These are phyloP conservation scores for Protosalanx chinensis DNA, from an alignment of 2,797 vertebrate genomes.

Conservation along the genomic window DNA sequence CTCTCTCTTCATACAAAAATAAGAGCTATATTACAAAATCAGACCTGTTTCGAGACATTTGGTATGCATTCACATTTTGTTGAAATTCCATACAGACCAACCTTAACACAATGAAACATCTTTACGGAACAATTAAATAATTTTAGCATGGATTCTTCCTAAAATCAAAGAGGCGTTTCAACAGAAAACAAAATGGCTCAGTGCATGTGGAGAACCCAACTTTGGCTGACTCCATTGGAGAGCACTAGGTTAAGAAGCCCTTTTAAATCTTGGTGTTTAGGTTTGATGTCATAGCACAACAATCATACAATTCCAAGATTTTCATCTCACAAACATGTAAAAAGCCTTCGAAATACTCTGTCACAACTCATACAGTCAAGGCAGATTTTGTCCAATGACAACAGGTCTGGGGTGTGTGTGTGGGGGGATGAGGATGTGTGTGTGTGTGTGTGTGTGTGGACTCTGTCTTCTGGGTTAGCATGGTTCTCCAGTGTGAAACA, in stretches of 20 bases:
- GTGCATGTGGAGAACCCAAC: constrained; percentile 54
- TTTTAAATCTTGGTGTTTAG: constrained; percentile 35
- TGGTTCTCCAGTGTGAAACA: too few relatives aligned
- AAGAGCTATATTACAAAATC: constrained; percentile 72
- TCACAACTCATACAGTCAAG: constrained; percentile 37
- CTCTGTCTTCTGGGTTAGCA: neutral
- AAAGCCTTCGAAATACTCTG: constrained; percentile 45
- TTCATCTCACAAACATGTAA: constrained; percentile 28
- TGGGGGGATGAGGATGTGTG: constrained; percentile 9
- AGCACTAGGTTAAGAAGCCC: constrained; percentile 44
- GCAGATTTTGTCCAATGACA: constrained; percentile 36
- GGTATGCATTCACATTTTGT: constrained; percentile 45
- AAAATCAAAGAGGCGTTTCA: constrained; percentile 10
- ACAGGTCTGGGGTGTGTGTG: constrained; percentile 37
- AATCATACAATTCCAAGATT: constrained; percentile 23
- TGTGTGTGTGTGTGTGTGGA: neutral
- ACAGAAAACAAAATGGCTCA: constrained; percentile 63
- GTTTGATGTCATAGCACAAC: constrained; percentile 15
- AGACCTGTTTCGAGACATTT: constrained; percentile 45
- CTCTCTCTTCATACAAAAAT: constrained; percentile 65
- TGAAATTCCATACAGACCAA: constrained; percentile 42
- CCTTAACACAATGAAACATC: constrained; percentile 30
- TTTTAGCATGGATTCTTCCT: constrained; percentile 31
- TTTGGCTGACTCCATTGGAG: constrained; percentile 21
- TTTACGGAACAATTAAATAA: constrained; percentile 56